Base-by-base conservation (phyloP, 1,140 invertebrate species). In the Drosophila persimilis region DNA sequence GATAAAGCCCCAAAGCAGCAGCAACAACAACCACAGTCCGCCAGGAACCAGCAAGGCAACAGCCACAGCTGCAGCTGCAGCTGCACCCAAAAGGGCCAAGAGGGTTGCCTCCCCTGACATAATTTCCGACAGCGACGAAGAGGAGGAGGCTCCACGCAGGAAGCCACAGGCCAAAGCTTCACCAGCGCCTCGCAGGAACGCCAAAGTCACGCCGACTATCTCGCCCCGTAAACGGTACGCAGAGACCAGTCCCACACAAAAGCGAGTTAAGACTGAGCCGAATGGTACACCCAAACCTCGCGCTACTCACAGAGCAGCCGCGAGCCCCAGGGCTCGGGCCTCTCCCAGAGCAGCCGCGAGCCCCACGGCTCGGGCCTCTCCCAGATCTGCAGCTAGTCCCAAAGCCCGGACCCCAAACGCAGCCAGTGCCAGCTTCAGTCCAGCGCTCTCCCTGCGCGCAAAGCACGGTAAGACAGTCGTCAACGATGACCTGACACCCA, bases 71-170 rank as follows among this genome's bases (percentile, higher is more conserved):
- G 20, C 20, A 20, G 20, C 20, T 20, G 20, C 20, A 20, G 24
- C 46, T 24, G 11, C 65, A 41, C 56, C 39, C 3, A 70, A 56
- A 9, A 71, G 59, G n/a, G 41, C 31, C 6, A 83, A 73, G 6
- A 81, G 64, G 20, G 45, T 48, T 0, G 43, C 35, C 6, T 52
- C 71, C 3, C 26, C 48, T 1, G 92, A 92, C 74, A 90, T 89
- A 35, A 92, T 93, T 76, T 92, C 91, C 72, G 92, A 92, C 59
- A 93, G 93, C 86, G 93, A 93, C 35, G 93, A 89, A 3, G 83
- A 85, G 13, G 76, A 69, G 15, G 56, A 77, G 11, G 4, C 35
- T 4, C 35, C 35, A 13, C 35, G 35, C 44, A 61, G 9, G 39
- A 69, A 22, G 53, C 17, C 1, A 64, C 35, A 39, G 35, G 11